These are phyloP conservation scores for Potorous gilbertii DNA, from an alignment of 2,797 vertebrate species.

Conservation along the genomic window DNA sequence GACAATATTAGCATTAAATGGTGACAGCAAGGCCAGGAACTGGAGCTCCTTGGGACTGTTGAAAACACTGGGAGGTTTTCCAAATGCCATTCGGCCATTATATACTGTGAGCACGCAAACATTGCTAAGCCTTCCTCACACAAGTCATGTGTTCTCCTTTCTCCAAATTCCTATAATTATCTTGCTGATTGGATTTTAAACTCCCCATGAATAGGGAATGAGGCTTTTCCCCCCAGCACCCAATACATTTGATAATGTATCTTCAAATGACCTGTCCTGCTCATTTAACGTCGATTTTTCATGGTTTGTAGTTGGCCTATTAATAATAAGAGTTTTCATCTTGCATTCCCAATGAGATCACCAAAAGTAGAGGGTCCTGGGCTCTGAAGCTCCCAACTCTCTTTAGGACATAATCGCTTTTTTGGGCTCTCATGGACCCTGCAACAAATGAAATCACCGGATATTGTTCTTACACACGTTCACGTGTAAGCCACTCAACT, in stretches of 20 bases:
- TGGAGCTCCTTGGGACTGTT: background rate
- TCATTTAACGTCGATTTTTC: background rate
- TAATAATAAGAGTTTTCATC: no score
- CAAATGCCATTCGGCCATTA: background rate
- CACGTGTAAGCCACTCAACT: background rate
- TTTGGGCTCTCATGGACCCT: background rate
- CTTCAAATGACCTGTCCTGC: background rate
- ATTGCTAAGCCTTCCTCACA: background rate
- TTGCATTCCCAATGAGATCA: background rate
- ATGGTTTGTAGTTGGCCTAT: no score
- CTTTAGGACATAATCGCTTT: background rate
- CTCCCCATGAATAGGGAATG: background rate
- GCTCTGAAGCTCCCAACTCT: background rate
- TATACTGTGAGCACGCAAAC: background rate
- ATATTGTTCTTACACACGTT: background rate
- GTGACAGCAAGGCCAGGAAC: background rate
- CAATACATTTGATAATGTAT: background rate
- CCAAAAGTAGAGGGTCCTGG: background rate
- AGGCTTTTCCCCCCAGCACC: background rate
- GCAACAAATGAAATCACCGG: background rate
- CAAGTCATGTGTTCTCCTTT: background rate
- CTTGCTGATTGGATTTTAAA: background rate
- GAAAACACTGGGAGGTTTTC: background rate
- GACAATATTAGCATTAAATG: background rate
- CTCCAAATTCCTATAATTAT: background rate